A percentile compares a stretch with the other conserved stretches of the same genome.
phyloP scores from a whole-genome alignment of 1,140 invertebrate species.

The Adelges cooleyi region DNA sequence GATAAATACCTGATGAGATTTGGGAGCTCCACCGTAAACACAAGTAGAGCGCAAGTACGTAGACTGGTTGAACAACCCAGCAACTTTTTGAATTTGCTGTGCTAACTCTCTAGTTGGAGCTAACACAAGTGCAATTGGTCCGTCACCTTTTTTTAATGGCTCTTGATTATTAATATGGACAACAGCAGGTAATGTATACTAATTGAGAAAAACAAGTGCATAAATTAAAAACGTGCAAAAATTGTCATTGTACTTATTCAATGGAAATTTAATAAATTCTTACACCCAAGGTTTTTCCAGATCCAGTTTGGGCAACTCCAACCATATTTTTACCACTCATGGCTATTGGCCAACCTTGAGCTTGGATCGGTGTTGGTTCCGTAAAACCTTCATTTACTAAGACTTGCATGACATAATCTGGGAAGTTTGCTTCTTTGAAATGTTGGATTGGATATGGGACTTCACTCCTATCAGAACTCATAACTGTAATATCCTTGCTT shows the following conservation, averaged over 20 bases:
- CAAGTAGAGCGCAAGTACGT: conserved; percentile 70
- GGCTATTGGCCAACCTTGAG: conserved; percentile 71
- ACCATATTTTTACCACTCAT: conserved; percentile 69
- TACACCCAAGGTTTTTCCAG: conserved; percentile 43
- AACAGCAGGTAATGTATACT: conserved; percentile 48
- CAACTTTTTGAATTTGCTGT: conserved; percentile 75
- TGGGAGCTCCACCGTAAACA: conserved; percentile 79
- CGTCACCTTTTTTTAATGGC: conserved; percentile 52
- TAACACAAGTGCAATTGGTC: conserved; percentile 61
- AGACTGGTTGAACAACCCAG: conserved; percentile 61
- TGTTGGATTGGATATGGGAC: conserved; percentile 63
- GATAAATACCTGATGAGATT: conserved; percentile 45
- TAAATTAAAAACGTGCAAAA: conserved; percentile 48
- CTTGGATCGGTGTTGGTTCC: conserved; percentile 65
- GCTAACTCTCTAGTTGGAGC: conserved; percentile 75
- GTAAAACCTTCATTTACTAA: conserved; percentile 49
- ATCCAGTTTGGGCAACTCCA: conserved; percentile 60
- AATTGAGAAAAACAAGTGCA: conserved; percentile 31
- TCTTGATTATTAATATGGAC: conserved; percentile 66
- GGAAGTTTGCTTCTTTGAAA: conserved; percentile 71
- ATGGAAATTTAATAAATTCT: conserved; percentile 34
- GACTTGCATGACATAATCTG: conserved; percentile 57
- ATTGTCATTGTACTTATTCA: not conserved
- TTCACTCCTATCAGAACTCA: conserved; percentile 42
- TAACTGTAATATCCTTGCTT: conserved; percentile 44